A percentile compares a stretch with the other conserved stretches of the same genome.
Evolutionary conservation across 2,797 vertebrate species (phyloP).

Genomic region (Enteromius mattozi): DNA sequence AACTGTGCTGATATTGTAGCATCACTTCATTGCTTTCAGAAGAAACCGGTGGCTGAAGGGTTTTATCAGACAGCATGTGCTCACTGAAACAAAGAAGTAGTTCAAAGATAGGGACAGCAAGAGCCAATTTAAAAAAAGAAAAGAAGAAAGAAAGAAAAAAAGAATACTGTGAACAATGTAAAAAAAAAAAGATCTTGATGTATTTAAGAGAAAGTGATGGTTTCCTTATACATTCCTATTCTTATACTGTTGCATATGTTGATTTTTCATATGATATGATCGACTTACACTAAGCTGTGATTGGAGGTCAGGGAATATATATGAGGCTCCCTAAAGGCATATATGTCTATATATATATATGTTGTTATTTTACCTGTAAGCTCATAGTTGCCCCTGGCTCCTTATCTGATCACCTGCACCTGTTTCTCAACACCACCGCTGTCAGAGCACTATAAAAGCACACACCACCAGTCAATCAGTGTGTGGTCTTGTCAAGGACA

Average conservation of each 20-base stretch:
- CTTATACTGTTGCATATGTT: background rate
- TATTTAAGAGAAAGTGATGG: background rate
- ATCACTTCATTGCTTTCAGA: background rate
- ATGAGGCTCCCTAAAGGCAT: no score
- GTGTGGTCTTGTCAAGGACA: no score
- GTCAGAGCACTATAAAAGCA: no score
- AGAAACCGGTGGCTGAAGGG: background rate
- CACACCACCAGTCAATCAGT: no score
- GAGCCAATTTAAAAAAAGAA: background rate
- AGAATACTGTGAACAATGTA: background rate
- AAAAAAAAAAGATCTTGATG: background rate
- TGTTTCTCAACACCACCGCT: no score
- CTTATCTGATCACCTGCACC: background rate
- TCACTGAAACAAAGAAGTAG: background rate
- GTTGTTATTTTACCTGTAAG: background rate
- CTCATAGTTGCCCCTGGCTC: background rate
- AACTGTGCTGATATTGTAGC: conserved; percentile 20
- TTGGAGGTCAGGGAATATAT: background rate
- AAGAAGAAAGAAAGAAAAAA: no score
- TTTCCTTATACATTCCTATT: background rate
- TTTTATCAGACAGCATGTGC: background rate
- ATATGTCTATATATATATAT: no score
- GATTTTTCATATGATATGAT: background rate
- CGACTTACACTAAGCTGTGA: background rate
- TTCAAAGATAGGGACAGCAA: background rate